Evolutionary conservation across 1,140 invertebrate species (phyloP).

Genomic region (Cataglyphis hispanica): DNA sequence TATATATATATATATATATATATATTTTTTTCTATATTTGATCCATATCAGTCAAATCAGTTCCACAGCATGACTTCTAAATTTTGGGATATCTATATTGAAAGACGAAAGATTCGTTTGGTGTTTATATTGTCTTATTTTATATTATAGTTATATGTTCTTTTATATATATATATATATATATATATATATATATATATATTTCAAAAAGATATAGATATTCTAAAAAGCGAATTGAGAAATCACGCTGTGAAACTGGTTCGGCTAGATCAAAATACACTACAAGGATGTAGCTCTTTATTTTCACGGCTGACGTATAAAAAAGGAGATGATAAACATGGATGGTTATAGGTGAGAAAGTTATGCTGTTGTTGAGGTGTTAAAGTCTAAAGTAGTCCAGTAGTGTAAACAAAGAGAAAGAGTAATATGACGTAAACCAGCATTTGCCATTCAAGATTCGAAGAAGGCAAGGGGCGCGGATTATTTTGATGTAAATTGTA

Average conservation of each 20-base stretch:
- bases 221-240: neutral
- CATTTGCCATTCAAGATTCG: neutral
- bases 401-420: neutral
- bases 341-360: neutral
- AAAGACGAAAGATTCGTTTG: too few species aligned
- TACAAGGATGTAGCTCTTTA: neutral
- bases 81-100: too few species aligned
- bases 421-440: neutral
- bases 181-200: neutral
- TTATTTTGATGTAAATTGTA: too few species aligned
- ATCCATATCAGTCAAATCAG: too few species aligned
- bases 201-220: neutral
- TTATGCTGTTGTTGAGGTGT: neutral
- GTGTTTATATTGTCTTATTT: too few species aligned
- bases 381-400: constrained; percentile 1
- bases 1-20: too few species aligned
- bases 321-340: constrained; percentile 34
- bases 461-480: constrained; percentile 3
- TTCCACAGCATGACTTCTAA: too few species aligned
- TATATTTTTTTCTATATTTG: too few species aligned
- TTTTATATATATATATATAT: neutral
- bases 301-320: neutral
- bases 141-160: too few species aligned
- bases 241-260: neutral
- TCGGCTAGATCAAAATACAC: neutral